Evolutionary conservation across 2,113 vertebrate species (phyloP).

Genomic region (Rhinogobius similis): DNA sequence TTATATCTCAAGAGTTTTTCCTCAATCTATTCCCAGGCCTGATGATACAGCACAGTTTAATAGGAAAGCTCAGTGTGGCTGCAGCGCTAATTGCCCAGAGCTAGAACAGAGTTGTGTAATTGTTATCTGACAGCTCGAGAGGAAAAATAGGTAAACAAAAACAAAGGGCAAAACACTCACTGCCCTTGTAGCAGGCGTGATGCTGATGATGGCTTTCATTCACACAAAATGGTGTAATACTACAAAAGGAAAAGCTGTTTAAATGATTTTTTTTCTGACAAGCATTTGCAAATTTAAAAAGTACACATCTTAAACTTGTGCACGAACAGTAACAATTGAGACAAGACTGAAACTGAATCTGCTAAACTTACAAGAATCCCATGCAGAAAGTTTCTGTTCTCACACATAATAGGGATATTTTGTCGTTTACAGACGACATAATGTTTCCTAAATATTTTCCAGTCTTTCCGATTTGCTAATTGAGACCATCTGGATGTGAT

Average conservation of each 20-base stretch:
- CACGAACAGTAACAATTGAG: background rate
- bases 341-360: background rate
- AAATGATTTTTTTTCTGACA: background rate
- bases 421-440: background rate
- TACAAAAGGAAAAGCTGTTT: too few species aligned
- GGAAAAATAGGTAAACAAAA: conserved; percentile 44
- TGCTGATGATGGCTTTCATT: background rate
- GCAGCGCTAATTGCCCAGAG: conserved; percentile 31
- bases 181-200: background rate
- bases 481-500: background rate
- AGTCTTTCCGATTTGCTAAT: background rate
- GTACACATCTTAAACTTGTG: background rate
- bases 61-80: conserved; percentile 26
- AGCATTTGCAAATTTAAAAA: background rate
- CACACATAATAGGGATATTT: background rate
- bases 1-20: conserved; percentile 35
- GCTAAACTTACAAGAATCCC: background rate
- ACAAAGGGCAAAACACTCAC: conserved; percentile 11
- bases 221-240: background rate
- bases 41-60: conserved; percentile 15
- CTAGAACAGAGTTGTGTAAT: conserved; percentile 34
- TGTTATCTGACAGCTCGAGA: conserved; percentile 42
- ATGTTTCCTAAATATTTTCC: background rate
- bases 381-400: background rate
- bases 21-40: conserved; percentile 20